Percentiles rank a stretch among this genome's conserved stretches.
Evolutionary conservation across 2,797 vertebrate genomes (phyloP).

Genomic region (Liasis olivaceus): DNA sequence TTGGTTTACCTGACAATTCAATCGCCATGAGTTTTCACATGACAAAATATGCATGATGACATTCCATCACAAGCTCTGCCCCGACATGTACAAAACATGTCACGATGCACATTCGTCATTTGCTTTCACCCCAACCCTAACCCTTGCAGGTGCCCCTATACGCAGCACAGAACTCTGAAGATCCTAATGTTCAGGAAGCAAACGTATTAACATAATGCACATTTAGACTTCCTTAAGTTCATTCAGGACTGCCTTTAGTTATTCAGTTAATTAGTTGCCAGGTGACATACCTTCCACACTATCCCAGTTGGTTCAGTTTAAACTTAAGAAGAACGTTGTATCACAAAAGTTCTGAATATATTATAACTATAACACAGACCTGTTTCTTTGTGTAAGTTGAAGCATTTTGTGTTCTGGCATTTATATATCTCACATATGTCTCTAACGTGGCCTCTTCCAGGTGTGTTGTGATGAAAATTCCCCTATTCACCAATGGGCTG

Average conservation of each 20-base stretch:
- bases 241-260: background rate
- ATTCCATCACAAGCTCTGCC: background rate
- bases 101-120: background rate
- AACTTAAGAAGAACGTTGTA: background rate
- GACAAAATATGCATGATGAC: background rate
- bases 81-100: background rate
- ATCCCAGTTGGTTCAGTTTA: background rate
- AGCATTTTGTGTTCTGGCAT: background rate
- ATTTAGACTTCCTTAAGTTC: background rate
- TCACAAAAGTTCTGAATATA: background rate
- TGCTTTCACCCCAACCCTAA: background rate
- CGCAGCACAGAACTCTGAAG: background rate
- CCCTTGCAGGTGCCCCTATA: background rate
- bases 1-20: background rate
- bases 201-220: background rate
- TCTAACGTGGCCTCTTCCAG: background rate
- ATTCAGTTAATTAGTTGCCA: background rate
- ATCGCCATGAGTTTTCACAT: background rate
- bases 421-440: background rate
- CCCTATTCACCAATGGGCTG: background rate
- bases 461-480: background rate
- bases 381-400: background rate
- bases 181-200: background rate
- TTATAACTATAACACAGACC: background rate
- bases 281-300: background rate